phyloP scores from a whole-genome alignment of 92 coral and sea anemone species.

The Umimayanthus kanabou region DNA sequence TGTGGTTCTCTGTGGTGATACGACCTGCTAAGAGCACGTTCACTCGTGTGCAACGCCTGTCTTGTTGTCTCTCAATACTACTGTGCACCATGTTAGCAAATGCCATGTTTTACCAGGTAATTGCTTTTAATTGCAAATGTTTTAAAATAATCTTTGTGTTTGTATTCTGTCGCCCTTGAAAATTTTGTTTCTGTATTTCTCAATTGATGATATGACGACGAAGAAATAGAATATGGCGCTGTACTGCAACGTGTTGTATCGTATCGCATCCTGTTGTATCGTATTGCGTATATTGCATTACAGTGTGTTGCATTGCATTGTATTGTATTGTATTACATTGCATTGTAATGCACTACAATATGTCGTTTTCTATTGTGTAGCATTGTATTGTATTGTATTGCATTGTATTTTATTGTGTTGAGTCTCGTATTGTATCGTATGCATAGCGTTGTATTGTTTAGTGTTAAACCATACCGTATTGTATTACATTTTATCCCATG shows the following conservation, averaged over 20 bases:
- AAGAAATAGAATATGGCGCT: neutral
- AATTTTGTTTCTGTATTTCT: too few species aligned
- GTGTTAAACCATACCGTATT: neutral
- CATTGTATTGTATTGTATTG: neutral
- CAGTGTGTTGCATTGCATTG: neutral
- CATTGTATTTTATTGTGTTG: neutral
- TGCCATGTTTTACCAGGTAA: constrained; percentile 88
- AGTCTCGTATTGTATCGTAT: neutral
- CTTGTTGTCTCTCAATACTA: constrained; percentile 87
- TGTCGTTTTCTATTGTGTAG: neutral
- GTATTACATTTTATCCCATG: too few species aligned
- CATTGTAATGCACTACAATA: too few species aligned
- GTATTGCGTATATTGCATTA: neutral
- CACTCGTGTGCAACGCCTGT: constrained; percentile 93
- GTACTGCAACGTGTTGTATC: neutral
- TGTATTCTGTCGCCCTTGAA: too few species aligned
- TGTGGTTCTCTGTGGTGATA: constrained; percentile 92
- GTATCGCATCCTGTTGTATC: neutral
- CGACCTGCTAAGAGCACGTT: constrained; percentile 94
- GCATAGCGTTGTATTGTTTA: neutral
- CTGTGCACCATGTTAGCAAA: constrained; percentile 95
- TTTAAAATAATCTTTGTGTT: too few species aligned
- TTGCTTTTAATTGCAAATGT: too few species aligned
- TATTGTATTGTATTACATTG: too few species aligned
- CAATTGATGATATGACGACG: too few species aligned